Evolutionary conservation across 2,113 vertebrate genomes (phyloP).

Genomic region (Toxotes jaculatrix): DNA sequence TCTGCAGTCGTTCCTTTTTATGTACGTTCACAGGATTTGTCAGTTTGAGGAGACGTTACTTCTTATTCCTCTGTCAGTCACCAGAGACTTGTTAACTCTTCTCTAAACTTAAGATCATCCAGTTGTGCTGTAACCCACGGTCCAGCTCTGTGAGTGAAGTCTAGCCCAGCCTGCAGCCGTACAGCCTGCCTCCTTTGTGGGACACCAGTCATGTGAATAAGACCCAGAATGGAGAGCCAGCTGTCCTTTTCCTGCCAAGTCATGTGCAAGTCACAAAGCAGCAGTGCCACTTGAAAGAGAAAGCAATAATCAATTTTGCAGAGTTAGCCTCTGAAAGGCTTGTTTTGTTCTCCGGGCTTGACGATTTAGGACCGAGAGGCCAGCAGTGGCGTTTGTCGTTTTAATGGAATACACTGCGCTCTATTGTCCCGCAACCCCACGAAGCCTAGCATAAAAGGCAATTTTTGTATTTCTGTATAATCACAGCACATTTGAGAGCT

Average conservation of each 20-base stretch:
- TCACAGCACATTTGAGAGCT: slow-evolving; percentile 41
- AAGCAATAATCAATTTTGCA: slow-evolving; percentile 83
- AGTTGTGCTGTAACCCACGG: slow-evolving; percentile 37
- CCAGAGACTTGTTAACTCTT: slow-evolving; percentile 40
- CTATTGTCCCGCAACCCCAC: slow-evolving; percentile 70
- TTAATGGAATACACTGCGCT: slow-evolving; percentile 71
- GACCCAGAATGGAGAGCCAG: slow-evolving; percentile 72
- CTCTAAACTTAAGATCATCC: slow-evolving; percentile 24
- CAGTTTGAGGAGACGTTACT: slow-evolving; percentile 11
- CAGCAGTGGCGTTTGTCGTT: slow-evolving; percentile 67
- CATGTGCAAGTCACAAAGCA: slow-evolving; percentile 83
- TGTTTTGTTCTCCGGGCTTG: slow-evolving; percentile 72
- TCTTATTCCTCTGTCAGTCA: slow-evolving; percentile 2
- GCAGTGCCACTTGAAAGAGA: slow-evolving; percentile 77
- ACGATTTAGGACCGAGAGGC: slow-evolving; percentile 61
- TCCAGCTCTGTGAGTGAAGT: slow-evolving; percentile 42
- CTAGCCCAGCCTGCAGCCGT: slow-evolving; percentile 51
- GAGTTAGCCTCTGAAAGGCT: slow-evolving; percentile 75
- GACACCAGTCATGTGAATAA: slow-evolving; percentile 79
- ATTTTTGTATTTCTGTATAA: slow-evolving; percentile 66
- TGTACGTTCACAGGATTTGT: slow-evolving; percentile 9
- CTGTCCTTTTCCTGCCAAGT: slow-evolving; percentile 81
- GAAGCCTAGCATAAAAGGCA: slow-evolving; percentile 49
- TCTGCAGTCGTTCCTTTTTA: slow-evolving; percentile 2
- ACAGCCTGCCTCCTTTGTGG: slow-evolving; percentile 67